Percentiles rank a stretch among this genome's conserved stretches.
phyloP scores from a whole-genome alignment of 2,888 invertebrate species.

The Steromphala cineraria region DNA sequence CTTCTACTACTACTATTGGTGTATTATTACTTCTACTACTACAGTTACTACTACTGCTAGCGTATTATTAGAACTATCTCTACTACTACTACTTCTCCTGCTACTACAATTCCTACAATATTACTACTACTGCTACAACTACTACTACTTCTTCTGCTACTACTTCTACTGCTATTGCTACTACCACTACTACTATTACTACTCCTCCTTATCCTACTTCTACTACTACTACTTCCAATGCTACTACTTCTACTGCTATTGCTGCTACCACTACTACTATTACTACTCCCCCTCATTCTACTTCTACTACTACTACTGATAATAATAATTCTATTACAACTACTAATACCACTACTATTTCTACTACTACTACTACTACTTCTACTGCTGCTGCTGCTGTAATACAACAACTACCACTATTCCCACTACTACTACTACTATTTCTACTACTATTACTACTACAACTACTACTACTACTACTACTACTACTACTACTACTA shows the following conservation, averaged over 20 bases:
- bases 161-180: not conserved
- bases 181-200: constrained; percentile 22
- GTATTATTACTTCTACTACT: constrained; percentile 24
- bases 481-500: not conserved
- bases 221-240: no score
- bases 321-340: no score
- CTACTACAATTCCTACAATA: not conserved
- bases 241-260: constrained; percentile 26
- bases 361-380: not conserved
- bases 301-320: no score
- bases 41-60: constrained; percentile 20
- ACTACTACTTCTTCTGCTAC: not conserved
- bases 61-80: not conserved
- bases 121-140: no score
- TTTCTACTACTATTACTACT: no score
- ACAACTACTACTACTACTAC: no score
- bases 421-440: no score
- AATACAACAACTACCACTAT: no score
- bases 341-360: no score
- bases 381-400: not conserved
- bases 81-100: not conserved
- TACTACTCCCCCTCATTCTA: constrained; percentile 13
- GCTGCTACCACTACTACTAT: constrained; percentile 21
- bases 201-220: no score
- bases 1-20: constrained; percentile 20